Conservation (phyloP, 1,140 invertebrate species). For the Cotesia glomerata region DNA sequence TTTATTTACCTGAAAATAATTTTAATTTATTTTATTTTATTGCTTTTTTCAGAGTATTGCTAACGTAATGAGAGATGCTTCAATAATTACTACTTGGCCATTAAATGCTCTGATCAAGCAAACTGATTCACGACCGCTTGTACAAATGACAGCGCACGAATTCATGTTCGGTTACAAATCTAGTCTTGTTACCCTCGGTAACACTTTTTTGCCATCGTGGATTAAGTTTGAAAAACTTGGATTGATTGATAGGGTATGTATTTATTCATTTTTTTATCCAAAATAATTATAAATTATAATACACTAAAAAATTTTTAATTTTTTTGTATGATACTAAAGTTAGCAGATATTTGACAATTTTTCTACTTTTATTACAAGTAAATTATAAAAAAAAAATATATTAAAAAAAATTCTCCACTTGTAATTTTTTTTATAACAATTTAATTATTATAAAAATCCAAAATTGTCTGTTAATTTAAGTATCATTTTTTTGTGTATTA, state of each 20-base stretch:
- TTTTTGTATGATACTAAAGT: too few species aligned
- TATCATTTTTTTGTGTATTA: too few species aligned
- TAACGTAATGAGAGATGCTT: constrained; percentile 71
- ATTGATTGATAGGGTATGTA: constrained; percentile 78
- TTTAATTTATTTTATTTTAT: neutral
- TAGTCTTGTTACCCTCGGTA: constrained; percentile 75
- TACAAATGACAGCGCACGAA: constrained; percentile 78
- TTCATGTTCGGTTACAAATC: constrained; percentile 85
- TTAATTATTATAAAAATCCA: too few species aligned
- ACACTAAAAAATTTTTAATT: neutral
- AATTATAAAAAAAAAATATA: too few species aligned
- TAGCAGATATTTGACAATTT: too few species aligned
- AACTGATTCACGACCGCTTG: constrained; percentile 71
- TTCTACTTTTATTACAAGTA: too few species aligned
- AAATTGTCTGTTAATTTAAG: too few species aligned
- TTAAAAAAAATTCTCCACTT: too few species aligned
- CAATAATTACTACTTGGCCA: constrained; percentile 69
- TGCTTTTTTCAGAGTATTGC: constrained; percentile 75
- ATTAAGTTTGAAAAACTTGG: constrained; percentile 83
- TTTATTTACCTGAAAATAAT: neutral
- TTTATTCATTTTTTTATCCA: neutral
- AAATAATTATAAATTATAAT: neutral
- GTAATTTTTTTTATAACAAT: too few species aligned
- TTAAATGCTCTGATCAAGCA: constrained; percentile 73
- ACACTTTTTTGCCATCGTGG: constrained; percentile 78